A percentile compares a stretch with the other conserved stretches of the same genome.
Evolutionary conservation across 1,140 invertebrate species (phyloP).

Genomic region (Drosophila repletoides): DNA sequence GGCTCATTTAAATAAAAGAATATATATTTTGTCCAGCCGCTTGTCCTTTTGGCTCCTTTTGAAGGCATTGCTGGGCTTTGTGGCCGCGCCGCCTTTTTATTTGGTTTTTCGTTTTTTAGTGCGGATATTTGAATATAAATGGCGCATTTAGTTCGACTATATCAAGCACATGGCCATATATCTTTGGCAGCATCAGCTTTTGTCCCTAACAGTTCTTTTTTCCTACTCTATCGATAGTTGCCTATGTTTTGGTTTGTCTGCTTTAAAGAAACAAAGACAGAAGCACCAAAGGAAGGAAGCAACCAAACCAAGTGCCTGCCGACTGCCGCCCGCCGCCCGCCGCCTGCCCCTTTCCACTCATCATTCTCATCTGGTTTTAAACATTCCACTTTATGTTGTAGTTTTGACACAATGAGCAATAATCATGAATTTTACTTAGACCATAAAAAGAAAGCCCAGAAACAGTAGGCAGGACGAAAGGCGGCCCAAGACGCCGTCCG

Average conservation of each 20-base stretch:
- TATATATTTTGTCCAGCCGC: conserved; percentile 64
- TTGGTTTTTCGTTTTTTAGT: conserved; percentile 68
- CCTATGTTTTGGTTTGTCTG: conserved; percentile 15
- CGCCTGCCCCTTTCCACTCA: conserved; percentile 27
- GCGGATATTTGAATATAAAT: conserved; percentile 81
- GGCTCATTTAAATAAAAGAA: conserved; percentile 80
- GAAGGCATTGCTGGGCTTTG: conserved; percentile 49
- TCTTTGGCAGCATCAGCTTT: conserved; percentile 69
- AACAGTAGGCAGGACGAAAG: conserved; percentile 13
- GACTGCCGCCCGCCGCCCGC: no score
- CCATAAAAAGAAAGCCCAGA: conserved; percentile 53
- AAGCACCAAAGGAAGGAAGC: neutral
- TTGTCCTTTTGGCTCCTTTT: conserved; percentile 50
- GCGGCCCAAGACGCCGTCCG: conserved; percentile 44
- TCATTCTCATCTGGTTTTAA: conserved; percentile 72
- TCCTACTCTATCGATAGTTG: conserved; percentile 56
- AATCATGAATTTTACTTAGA: conserved; percentile 79
- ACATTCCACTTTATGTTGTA: conserved; percentile 79
- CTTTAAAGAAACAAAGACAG: conserved; percentile 22
- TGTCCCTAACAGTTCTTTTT: conserved; percentile 43
- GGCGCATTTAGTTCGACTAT: conserved; percentile 77
- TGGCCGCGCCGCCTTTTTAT: conserved; percentile 48
- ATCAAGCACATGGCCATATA: conserved; percentile 78
- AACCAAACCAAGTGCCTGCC: conserved; percentile 24
- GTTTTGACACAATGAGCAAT: conserved; percentile 80